Base-by-base conservation (phyloP, 1,140 invertebrate genomes). In the Vanessa atalanta region DNA sequence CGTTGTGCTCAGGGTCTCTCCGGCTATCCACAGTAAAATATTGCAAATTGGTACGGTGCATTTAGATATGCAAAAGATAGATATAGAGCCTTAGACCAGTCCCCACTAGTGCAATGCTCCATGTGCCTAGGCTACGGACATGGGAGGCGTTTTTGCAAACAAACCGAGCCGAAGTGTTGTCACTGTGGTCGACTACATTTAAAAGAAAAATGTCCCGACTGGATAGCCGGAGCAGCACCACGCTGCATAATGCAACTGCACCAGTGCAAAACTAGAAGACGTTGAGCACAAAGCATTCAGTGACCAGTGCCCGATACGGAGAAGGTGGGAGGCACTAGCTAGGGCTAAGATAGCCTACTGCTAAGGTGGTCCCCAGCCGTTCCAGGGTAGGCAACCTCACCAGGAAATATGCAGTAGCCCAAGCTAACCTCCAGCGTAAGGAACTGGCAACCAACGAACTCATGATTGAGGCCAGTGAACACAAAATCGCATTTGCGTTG, bases 351-450 rank as follows among this genome's bases (percentile, higher is more conserved):
- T 72, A 47, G 63, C 70, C 11, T 72, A 72, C 7, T 72, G 50
- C 63, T 66, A 47, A 65, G n/a, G 63, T 14, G 14, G 16, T 47
- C 47, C 57, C 20, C 8, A 47, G 37, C 7, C 9, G 14, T 15
- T 7, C 12, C 14, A 50, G 11, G 31, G 16, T 11, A 26, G 67
- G 71, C 13, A 23, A 9, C 15, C n/a, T 72, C 16, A 31, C 26
- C 26, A 31, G 26, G 26, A 31, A 31, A 31, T 31, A 31, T 6
- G 26, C 26, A 31, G 26, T 31, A 3, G 26, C 0, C 53, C 1
- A 72, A 78, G 53, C 60, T 0, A 78, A 78, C 51, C 51, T 78
- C 4, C 72, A 72, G 23, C n/a, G 76, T 16, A 65, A 43, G 1
- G n/a, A 65, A 14, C 12, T 75, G 12, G 76, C 72, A 1, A 74